Base-by-base conservation (phyloP, 1,140 invertebrate species). In the Arctopsyche grandis region DNA sequence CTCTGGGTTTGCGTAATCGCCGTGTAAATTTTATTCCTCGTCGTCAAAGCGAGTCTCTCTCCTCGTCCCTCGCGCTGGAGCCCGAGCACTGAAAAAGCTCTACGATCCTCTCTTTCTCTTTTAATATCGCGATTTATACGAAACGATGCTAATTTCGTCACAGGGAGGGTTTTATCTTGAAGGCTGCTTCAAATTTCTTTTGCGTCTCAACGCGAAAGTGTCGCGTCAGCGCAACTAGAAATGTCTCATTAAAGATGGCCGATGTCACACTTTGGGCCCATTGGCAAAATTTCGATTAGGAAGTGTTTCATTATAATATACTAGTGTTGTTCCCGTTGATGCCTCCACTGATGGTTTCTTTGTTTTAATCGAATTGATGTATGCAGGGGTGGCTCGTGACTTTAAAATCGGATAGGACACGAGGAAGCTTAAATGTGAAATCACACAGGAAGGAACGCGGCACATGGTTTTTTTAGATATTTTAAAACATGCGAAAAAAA, bases 81-180 rank as follows among this genome's bases (percentile, higher is more conserved):
- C 7, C 7, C 7, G 29, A 38, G 29, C 29, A 38, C 29, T 38
- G 7, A 38, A 38, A 38, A 38, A 38, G 29, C 48, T 3, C 48
- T 19, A 52, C 9, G 9, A 3, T 22, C 21, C 24, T 26, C 63
- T 29, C 21, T 60, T 66, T 66, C 12, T 22, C 63, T 10, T 66
- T 66, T 66, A 66, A 66, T 66, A 66, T 66, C 63, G 63, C 63
- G 63, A 66, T 66, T 66, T 66, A 66, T 66, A 66, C 63, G 63
- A 66, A 66, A 66, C 63, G 63, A 66, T 66, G 63, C 63, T 66
- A 66, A 66, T 66, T 66, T 66, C 63, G 63, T 66, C 63, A 24
- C 14, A 19, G 63, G 9, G 24, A 24, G 63, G 26, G 63, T 22
- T 22, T 66, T 66, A 66, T 66, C 63, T 66, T 26, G 63, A 29